Evolutionary conservation across 2,888 invertebrate species (phyloP), one percentile per base, ranked within the genome.

Genomic region (Ectemnius continuus): DNA sequence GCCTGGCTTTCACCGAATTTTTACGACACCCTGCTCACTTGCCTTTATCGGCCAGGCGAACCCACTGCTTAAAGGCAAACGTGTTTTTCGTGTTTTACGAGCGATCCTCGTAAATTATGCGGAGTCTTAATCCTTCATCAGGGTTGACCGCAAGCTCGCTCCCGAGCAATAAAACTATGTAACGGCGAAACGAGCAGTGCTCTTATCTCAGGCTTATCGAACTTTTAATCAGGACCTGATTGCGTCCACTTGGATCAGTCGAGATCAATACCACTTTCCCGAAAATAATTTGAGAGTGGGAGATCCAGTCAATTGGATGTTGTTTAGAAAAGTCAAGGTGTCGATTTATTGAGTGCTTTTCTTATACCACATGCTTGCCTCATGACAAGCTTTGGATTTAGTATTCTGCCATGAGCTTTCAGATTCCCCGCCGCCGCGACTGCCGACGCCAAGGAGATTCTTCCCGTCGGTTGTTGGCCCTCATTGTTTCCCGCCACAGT

Each of bases 401-500:
- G 52, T 52, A 52, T 16, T 16, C 52, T 13, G 4, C 79, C 78
- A 80, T 79, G 79, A 52, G 58, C 73, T 78, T 80, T 63, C 79
- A 62, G 67, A 67, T 82, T 85, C 82, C 83, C 8, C 36, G 36
- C 8, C 36, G 36, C 11, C 36, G 36, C 36, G 3, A 36, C 11
- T 36, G 36, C 36, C 36, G 36, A 6, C 84, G 83, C 83, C 82
- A 80, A 80, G 82, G 78, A 73, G 72, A 73, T 75, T 76, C 77
- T 70, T 76, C 75, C 61, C 73, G 70, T 48, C 79, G 81, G 79
- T 82, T 85, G 79, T 84, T 84, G 81, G 83, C 82, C 85, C 79
- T 78, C 76, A 81, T 84, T 81, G 81, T 84, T 88, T 88, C 87
- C 87, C 88, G 88, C 88, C 87, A 84, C 73, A 71, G 18, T 84